A percentile compares a stretch with the other conserved stretches of the same genome.
phyloP scores from a whole-genome alignment of 2,797 vertebrate genomes.

The Brotula barbata region DNA sequence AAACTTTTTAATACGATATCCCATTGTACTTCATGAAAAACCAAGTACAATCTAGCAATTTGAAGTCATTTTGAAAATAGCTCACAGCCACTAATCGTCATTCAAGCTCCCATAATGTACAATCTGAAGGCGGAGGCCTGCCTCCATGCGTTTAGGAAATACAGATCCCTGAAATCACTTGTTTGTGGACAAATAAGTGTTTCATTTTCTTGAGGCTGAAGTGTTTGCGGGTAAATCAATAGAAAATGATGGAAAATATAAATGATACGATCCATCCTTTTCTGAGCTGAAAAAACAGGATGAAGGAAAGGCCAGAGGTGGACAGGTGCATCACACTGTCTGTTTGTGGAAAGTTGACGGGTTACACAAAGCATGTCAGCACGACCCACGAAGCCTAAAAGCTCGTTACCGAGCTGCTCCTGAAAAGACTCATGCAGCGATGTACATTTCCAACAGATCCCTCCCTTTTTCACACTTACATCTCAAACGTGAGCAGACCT shows the following conservation, averaged over 20 bases:
- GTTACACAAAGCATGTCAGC: constrained; percentile 23
- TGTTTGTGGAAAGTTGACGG: constrained; percentile 20
- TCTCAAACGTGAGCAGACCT: constrained; percentile 5
- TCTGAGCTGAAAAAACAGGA: constrained; percentile 13
- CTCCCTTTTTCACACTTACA: constrained; percentile 10
- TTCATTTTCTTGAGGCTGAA: neutral
- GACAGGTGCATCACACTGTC: constrained; percentile 14
- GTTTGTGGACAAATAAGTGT: neutral
- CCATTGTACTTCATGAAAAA: no score
- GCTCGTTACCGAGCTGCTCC: neutral
- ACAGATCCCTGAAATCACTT: neutral
- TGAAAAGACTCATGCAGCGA: constrained; percentile 6
- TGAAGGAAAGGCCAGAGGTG: constrained; percentile 19
- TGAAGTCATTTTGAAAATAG: neutral
- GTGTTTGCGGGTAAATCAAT: neutral
- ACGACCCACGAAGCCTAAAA: constrained; percentile 1
- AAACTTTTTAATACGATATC: no score
- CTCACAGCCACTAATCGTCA: no score
- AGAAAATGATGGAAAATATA: neutral
- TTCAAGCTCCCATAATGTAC: no score
- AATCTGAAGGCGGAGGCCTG: no score
- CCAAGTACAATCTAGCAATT: no score
- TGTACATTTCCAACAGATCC: neutral
- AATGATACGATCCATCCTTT: constrained; percentile 7
- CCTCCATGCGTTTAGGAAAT: neutral